phyloP scores from a whole-genome alignment of 2,797 vertebrate genomes.

The Steatocranus sp. region DNA sequence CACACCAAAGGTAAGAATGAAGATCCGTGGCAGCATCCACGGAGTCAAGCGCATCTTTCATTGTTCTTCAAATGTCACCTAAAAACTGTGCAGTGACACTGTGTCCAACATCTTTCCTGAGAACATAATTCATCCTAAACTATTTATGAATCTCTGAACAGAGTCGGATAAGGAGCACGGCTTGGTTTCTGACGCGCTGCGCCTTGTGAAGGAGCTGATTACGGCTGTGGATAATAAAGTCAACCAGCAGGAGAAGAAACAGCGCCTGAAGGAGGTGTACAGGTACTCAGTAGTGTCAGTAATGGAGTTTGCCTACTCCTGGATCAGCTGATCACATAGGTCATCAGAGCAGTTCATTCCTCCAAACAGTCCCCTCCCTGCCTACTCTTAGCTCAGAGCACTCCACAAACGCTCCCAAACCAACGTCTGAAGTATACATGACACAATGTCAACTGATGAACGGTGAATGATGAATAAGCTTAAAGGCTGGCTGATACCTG shows the following conservation, averaged over 20 bases:
- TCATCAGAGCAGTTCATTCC: neutral
- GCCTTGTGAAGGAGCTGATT: constrained; percentile 85
- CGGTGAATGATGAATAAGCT: neutral
- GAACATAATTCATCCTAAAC: neutral
- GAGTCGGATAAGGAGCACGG: constrained; percentile 82
- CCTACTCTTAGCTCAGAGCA: neutral
- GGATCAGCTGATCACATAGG: neutral
- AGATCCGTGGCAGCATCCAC: neutral
- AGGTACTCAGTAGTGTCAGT: constrained; percentile 9
- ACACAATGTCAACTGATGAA: neutral
- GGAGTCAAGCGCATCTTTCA: neutral
- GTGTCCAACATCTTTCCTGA: neutral
- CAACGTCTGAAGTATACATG: neutral
- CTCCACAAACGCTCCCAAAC: neutral
- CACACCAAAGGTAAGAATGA: constrained; percentile 81
- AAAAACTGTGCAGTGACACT: neutral
- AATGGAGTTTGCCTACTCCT: neutral
- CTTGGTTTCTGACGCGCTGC: constrained; percentile 78
- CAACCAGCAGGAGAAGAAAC: constrained; percentile 88
- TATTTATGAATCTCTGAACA: constrained; percentile 28
- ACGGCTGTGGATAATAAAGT: constrained; percentile 86
- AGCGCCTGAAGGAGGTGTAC: constrained; percentile 84
- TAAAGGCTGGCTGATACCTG: neutral
- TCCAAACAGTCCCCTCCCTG: neutral
- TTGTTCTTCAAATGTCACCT: neutral